These are phyloP conservation scores for Drosophila tristis DNA, from an alignment of 1,140 invertebrate genomes.

Conservation along the genomic window DNA sequence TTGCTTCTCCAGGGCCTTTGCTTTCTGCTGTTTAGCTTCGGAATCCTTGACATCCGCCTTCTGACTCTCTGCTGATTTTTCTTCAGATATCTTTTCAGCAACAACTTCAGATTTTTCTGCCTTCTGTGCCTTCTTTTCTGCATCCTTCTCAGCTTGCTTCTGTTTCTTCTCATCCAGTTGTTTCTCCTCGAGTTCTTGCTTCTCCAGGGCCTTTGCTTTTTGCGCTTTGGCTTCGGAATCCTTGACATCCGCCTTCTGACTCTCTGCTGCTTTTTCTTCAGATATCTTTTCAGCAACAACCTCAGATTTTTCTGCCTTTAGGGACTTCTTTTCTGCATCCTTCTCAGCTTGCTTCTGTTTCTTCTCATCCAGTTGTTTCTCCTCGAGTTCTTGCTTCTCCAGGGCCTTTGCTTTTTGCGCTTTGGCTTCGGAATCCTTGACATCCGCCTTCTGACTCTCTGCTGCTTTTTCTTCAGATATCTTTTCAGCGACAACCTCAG, in stretches of 20 bases:
- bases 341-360: slow-evolving; percentile 17
- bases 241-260: neutral
- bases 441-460: slow-evolving; percentile 1
- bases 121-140: neutral
- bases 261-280: slow-evolving; percentile 5
- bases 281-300: slow-evolving; percentile 12
- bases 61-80: neutral
- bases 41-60: neutral
- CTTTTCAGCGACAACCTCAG: slow-evolving; percentile 1
- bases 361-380: slow-evolving; percentile 12
- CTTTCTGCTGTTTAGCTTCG: slow-evolving; percentile 3
- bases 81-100: slow-evolving; percentile 8
- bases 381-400: slow-evolving; percentile 32
- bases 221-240: slow-evolving; percentile 30
- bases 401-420: slow-evolving; percentile 43
- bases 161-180: slow-evolving; percentile 21
- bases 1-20: slow-evolving; percentile 5
- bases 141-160: slow-evolving; percentile 7
- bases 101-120: slow-evolving; percentile 5
- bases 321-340: neutral
- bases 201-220: slow-evolving; percentile 35
- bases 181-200: slow-evolving; percentile 18
- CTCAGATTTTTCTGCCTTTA: slow-evolving; percentile 8
- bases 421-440: slow-evolving; percentile 17
- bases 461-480: slow-evolving; percentile 4